Base-by-base conservation (phyloP, 2,888 invertebrate species). In the Apantesis nais region DNA sequence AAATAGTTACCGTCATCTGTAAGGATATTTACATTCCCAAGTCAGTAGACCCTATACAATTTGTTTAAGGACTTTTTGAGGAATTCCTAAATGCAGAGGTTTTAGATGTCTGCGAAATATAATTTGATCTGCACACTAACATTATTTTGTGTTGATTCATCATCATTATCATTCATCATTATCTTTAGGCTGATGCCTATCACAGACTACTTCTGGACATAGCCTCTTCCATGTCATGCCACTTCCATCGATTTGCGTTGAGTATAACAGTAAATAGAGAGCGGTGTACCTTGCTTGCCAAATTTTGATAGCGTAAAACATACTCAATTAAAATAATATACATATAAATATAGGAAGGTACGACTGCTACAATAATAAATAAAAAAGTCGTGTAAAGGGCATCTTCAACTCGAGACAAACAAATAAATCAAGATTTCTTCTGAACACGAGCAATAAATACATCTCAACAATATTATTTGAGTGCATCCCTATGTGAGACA, bases 401-500 rank as follows among this genome's bases (percentile, higher is more conserved):
- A 0, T 31, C 12, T 1, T 22, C 22, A 63, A 29, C 29, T 14
- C 25, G 29, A 58, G 25, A 44, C 44, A 31, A 78, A 74, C 19
- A 60, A 11, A 58, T 41, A 41, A 39, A 55, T 55, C 55, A 67
- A 58, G n/a, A 2, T 22, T 58, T 25, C 29, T 25, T 63, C 14
- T 31, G 19, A 34, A 44, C 31, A 39, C 19, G 16, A 71, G 64
- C 61, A 52, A 70, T 64, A 67, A 60, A 70, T 67, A 62, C 31
- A 70, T 66, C 44, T 63, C 63, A 73, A 73, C 67, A 64, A 66
- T 70, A 67, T 58, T 69, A 70, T 73, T 73, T 48, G 66, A 67
- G 64, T 76, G 73, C 73, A 73, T 70, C 71, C 71, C 68, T 78
- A 74, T 78, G 74, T 71, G 70, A 66, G 71, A 70, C 66, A 69